Percentiles rank a stretch among this genome's conserved stretches.
Conservation (phyloP, 2,113 vertebrate genomes). For the Sorex fumeus region DNA sequence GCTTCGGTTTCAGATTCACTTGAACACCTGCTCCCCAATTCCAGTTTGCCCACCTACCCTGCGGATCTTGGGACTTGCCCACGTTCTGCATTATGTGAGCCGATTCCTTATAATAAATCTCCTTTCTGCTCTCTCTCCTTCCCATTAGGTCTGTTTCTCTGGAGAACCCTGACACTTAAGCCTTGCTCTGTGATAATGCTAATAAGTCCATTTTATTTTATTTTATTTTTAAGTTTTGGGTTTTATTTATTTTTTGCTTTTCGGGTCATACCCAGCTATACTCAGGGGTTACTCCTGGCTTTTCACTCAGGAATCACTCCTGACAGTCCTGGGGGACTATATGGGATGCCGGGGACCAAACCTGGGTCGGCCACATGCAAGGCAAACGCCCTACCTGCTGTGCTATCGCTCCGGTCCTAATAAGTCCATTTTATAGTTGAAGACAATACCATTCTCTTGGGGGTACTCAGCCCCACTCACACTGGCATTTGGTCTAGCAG, state of each 20-base stretch:
- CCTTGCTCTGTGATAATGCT: neutral
- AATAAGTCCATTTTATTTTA: neutral
- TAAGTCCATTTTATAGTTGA: neutral
- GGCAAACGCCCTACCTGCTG: too few species aligned
- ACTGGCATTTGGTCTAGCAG: neutral
- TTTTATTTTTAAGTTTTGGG: too few species aligned
- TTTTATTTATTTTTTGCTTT: too few species aligned
- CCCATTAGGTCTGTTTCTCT: neutral
- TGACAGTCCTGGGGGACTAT: too few species aligned
- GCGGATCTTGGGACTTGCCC: neutral
- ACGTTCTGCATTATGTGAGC: neutral
- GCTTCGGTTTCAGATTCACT: neutral
- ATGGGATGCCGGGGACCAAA: too few species aligned
- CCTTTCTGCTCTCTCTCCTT: neutral
- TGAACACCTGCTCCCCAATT: neutral
- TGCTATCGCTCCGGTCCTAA: too few species aligned
- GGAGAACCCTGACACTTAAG: neutral
- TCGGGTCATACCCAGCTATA: too few species aligned
- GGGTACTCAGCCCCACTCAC: too few species aligned
- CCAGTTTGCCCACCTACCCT: neutral
- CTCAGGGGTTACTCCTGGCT: too few species aligned
- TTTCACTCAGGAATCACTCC: too few species aligned
- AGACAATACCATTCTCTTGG: neutral
- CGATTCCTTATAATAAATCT: neutral
- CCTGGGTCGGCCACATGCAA: too few species aligned